Conservation (phyloP, 2,113 vertebrate species). For the Ciconia maguari region DNA sequence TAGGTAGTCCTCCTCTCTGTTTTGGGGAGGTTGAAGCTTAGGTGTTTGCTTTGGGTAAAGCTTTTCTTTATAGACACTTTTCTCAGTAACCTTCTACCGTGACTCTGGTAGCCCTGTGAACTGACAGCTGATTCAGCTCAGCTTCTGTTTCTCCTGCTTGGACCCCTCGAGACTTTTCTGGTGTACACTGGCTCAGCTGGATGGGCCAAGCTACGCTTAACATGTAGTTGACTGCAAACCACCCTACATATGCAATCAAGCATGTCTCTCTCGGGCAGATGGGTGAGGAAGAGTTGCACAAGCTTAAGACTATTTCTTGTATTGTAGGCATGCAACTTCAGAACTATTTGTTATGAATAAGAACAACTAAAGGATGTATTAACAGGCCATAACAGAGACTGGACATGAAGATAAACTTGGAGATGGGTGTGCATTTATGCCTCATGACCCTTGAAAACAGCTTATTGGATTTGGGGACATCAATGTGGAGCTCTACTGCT, state of each 20-base stretch:
- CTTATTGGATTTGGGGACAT: not conserved
- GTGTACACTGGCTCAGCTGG: not conserved
- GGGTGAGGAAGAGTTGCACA: not conserved
- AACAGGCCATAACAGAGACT: not conserved
- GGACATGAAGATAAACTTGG: not conserved
- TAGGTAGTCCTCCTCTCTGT: not conserved
- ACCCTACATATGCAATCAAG: accelerated
- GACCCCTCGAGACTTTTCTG: not conserved
- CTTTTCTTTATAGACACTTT: not conserved
- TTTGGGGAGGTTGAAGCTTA: not conserved
- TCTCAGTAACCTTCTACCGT: not conserved
- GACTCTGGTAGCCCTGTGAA: not conserved
- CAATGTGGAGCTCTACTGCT: not conserved
- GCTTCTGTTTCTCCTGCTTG: not conserved
- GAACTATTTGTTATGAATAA: not conserved
- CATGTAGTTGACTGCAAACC: not conserved
- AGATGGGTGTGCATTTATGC: not conserved
- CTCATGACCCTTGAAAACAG: not conserved
- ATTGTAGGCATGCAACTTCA: not conserved
- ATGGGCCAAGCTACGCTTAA: not conserved
- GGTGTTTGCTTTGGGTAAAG: not conserved
- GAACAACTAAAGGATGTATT: not conserved
- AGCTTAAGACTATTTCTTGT: not conserved
- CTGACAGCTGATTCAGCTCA: not conserved
- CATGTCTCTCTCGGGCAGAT: not conserved